Conservation (phyloP, 2,797 vertebrate genomes). For the Uromys caudimaculatus region DNA sequence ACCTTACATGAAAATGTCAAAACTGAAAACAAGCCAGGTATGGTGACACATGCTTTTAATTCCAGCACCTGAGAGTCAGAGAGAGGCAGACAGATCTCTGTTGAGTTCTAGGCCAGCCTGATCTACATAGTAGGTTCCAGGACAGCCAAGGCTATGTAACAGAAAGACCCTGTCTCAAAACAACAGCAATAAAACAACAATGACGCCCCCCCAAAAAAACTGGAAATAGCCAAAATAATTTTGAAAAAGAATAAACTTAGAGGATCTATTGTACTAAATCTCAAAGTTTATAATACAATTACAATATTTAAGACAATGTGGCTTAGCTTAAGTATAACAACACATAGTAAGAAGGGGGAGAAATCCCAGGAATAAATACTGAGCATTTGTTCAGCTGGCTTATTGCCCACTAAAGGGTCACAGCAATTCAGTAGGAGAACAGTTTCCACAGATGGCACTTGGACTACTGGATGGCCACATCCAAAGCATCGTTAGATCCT, state of each 20-base stretch:
- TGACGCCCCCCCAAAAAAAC: neutral
- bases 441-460: conserved; percentile 20
- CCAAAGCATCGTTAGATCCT: neutral
- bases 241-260: conserved; percentile 34
- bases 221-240: conserved; percentile 52
- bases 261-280: neutral
- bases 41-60: neutral
- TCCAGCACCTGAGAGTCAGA: neutral
- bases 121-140: neutral
- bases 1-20: conserved; percentile 11
- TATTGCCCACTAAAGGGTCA: conserved; percentile 10
- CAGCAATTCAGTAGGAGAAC: conserved; percentile 18
- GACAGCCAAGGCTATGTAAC: neutral
- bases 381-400: neutral
- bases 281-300: conserved; percentile 16
- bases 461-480: neutral
- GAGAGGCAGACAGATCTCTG: neutral
- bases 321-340: neutral
- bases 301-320: neutral
- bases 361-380: neutral
- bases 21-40: neutral
- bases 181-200: neutral
- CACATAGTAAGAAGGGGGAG: neutral
- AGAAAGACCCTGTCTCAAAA: neutral
- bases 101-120: neutral